Evolutionary conservation across 92 coral and sea anemone species (phyloP).

Genomic region (Actinostola sp.): DNA sequence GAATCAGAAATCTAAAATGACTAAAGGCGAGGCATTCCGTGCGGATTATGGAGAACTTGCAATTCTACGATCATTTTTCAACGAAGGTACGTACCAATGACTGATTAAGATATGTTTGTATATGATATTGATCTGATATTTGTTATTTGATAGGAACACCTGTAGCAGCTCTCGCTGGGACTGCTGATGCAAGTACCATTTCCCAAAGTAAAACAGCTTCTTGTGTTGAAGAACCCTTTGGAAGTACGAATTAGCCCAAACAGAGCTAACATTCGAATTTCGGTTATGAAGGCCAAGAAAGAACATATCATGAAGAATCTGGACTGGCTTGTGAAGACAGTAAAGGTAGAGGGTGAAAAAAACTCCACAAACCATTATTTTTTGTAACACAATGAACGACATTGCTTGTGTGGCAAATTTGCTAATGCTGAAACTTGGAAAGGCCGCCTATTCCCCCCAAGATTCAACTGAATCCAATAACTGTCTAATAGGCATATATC

Average conservation of each 20-base stretch:
- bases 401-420: too few relatives aligned
- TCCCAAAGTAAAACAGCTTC: constrained; percentile 27
- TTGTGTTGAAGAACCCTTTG: constrained; percentile 17
- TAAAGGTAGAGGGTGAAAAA: constrained; percentile 15
- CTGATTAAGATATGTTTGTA: too few relatives aligned
- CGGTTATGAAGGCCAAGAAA: constrained; percentile 35
- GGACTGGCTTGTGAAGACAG: constrained; percentile 33
- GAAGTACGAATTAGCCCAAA: constrained; percentile 51
- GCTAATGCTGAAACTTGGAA: too few relatives aligned
- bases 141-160: too few relatives aligned
- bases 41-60: too few relatives aligned
- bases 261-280: constrained; percentile 36
- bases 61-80: too few relatives aligned
- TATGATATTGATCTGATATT: too few relatives aligned
- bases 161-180: constrained; percentile 54
- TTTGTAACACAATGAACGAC: too few relatives aligned
- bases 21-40: too few relatives aligned
- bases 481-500: constrained; percentile 35
- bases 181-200: constrained; percentile 55
- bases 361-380: too few relatives aligned
- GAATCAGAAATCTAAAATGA: too few relatives aligned
- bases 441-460: neutral
- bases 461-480: constrained; percentile 1
- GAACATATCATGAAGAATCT: constrained; percentile 14
- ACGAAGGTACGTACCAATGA: too few relatives aligned